Base-by-base conservation (phyloP, 2,888 invertebrate species). In the Microctonus aethiopoides region DNA sequence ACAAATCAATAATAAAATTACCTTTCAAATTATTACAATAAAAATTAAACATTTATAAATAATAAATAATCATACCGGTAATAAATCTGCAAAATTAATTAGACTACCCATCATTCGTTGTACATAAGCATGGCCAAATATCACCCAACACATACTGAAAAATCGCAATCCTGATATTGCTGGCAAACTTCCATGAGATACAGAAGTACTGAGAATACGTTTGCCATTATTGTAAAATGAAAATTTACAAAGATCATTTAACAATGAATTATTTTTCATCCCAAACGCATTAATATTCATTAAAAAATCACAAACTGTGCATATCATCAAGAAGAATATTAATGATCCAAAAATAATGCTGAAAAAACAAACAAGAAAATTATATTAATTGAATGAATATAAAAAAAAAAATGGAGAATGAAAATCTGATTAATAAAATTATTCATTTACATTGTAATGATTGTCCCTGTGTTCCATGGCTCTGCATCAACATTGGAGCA, bases 121-220 rank as follows among this genome's bases (percentile, higher is more conserved):
- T 22, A 84, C 78, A 77, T 85, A 88, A 52, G 86, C 81, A 75
- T 89, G 89, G 1, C 88, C 89, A 11, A 88, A 70, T 22, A 88
- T 79, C 2, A 89, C 87, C 86, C 88, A 89, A 52, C 82, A 77
- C 69, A 88, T 89, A 73, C 87, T 88, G 26, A 89, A 74, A 72
- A 87, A 87, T 39, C 90, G 84, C 6, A 91, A 84, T 10, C 90
- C 90, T 75, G 89, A 87, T 11, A 90, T 75, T 52, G 83, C 84
- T 0, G 82, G 79, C 24, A 88, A 76, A 20, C 83, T 81, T 2
- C 80, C 83, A 2, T 75, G 60, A 0, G 78, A 73, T 0, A 71
- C 46, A 34, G 78, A 59, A 0, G 84, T 86, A 16, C 72, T 80
- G 16, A 87, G 69, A 66, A 88, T 78, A 69, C 85, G 85, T 3